Evolutionary conservation across 2,113 vertebrate genomes (phyloP).

Genomic region (Petaurus breviceps): DNA sequence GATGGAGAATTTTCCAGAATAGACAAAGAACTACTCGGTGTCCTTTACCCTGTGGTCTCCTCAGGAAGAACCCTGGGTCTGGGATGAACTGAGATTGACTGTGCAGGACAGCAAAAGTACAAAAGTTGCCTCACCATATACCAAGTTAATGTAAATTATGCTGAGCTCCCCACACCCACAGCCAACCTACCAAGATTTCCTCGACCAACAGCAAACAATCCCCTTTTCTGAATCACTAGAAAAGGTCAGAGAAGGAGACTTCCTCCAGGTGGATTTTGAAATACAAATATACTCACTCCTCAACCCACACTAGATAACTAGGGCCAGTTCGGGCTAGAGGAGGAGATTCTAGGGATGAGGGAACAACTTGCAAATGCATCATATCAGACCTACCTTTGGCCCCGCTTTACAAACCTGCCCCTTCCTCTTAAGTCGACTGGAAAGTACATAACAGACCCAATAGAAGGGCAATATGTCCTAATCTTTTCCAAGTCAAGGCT

Average conservation of each 20-base stretch:
- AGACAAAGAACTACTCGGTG: neutral
- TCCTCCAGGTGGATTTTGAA: neutral
- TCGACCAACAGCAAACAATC: neutral
- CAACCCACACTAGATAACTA: rapidly evolving
- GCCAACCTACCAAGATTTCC: neutral
- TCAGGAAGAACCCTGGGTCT: neutral
- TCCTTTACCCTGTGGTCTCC: neutral
- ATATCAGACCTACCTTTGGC: no score
- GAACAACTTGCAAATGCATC: neutral
- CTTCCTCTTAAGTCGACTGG: neutral
- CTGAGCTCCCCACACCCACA: neutral
- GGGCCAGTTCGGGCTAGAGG: no score
- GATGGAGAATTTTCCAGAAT: slow-evolving; percentile 62
- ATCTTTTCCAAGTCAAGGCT: neutral
- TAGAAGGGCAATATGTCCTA: neutral
- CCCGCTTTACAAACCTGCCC: neutral
- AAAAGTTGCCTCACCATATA: no score
- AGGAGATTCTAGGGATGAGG: neutral
- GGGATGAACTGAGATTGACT: neutral
- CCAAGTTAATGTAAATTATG: neutral
- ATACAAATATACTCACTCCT: neutral
- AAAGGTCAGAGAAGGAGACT: neutral
- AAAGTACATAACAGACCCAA: neutral
- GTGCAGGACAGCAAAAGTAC: neutral
- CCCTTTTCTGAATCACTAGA: neutral